phyloP scores from a whole-genome alignment of 1,140 invertebrate species.

The Atta colombica region DNA sequence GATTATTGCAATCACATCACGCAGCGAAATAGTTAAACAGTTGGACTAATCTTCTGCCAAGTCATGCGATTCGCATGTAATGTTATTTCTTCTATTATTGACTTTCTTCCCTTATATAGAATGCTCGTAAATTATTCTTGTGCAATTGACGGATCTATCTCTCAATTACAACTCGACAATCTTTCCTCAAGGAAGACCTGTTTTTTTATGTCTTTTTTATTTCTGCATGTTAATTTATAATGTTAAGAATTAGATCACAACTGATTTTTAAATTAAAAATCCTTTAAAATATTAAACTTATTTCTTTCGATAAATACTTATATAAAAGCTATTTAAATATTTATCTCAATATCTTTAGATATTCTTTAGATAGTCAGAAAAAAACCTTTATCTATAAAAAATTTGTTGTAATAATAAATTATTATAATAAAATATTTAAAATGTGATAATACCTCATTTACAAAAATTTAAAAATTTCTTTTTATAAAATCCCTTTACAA shows the following conservation, averaged over 20 bases:
- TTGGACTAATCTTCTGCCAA: background rate
- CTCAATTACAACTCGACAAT: background rate
- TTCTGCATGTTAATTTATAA: background rate
- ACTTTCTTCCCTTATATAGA: conserved; percentile 38
- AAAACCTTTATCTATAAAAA: no score
- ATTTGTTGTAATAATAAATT: background rate
- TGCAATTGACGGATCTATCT: background rate
- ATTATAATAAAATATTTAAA: background rate
- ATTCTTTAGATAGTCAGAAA: no score
- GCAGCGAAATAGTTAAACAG: background rate
- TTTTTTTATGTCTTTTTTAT: background rate
- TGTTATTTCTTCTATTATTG: conserved; percentile 20
- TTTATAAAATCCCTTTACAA: conserved; percentile 8
- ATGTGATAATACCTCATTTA: background rate
- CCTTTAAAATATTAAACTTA: background rate
- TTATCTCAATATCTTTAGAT: background rate
- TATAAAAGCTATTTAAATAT: background rate
- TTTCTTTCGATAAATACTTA: background rate
- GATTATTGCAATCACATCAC: background rate
- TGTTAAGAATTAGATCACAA: background rate
- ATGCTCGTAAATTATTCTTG: conserved; percentile 30
- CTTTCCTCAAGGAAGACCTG: background rate
- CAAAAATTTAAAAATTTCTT: background rate
- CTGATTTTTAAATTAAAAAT: background rate
- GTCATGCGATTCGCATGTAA: conserved; percentile 25